Conservation (phyloP, 1,140 invertebrate genomes). For the Nasonia giraulti region DNA sequence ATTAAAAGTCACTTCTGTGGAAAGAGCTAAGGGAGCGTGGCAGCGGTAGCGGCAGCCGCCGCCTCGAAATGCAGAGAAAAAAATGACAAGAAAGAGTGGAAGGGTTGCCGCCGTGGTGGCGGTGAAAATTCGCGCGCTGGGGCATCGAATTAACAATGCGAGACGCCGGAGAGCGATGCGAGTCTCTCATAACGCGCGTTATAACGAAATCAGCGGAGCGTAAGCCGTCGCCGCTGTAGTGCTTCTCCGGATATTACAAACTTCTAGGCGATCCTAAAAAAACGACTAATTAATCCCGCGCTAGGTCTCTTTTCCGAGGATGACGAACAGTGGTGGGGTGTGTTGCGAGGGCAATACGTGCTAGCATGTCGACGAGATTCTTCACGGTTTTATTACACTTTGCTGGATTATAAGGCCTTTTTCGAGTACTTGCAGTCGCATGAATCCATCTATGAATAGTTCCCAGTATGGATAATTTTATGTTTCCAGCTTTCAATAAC, state of each 20-base stretch:
- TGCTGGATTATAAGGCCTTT: neutral
- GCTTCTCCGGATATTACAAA: conserved; percentile 44
- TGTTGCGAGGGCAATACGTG: neutral
- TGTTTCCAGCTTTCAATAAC: no score
- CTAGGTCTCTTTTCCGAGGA: no score
- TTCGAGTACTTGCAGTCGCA: neutral
- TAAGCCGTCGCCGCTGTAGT: neutral
- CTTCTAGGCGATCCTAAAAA: conserved; percentile 24
- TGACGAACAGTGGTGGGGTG: no score
- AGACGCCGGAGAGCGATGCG: neutral
- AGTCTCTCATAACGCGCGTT: conserved; percentile 5
- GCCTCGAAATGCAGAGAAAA: neutral
- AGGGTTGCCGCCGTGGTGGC: neutral
- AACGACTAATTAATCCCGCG: conserved; percentile 32
- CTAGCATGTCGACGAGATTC: no score
- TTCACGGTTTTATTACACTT: neutral
- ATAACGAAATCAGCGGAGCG: conserved; percentile 37
- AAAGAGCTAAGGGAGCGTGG: conserved; percentile 1
- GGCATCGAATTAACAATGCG: conserved; percentile 34
- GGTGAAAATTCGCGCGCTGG: conserved; percentile 3
- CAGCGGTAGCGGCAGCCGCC: neutral
- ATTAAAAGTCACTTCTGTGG: conserved; percentile 27
- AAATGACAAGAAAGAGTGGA: neutral
- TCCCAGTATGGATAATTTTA: no score
- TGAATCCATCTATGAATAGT: neutral